Percentiles rank a stretch among this genome's conserved stretches.
These are phyloP conservation scores for Cherax quadricarinatus DNA, from an alignment of 1,140 invertebrate species.

Conservation along the genomic window DNA sequence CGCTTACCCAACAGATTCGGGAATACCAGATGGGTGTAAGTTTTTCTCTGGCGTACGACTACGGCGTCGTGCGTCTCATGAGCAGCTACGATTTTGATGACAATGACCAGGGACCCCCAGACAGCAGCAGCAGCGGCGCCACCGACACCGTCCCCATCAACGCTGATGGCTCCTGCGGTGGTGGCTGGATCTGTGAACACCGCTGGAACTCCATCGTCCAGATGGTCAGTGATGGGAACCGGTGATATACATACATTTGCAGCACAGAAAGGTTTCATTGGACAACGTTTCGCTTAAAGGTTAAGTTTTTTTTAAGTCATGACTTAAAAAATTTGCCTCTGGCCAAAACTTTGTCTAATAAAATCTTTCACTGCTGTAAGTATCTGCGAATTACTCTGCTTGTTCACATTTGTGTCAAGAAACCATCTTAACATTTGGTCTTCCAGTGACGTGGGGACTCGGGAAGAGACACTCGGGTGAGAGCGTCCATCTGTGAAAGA, in stretches of 20 bases:
- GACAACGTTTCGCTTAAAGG: too few species aligned
- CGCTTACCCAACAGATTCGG: conserved; percentile 59
- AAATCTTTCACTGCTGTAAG: too few species aligned
- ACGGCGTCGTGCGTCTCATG: conserved; percentile 80
- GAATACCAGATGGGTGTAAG: conserved; percentile 78
- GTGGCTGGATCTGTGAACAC: conserved; percentile 81
- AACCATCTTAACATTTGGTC: too few species aligned
- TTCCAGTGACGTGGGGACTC: too few species aligned
- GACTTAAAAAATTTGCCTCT: too few species aligned
- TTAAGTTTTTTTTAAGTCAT: too few species aligned
- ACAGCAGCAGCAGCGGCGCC: conserved; percentile 75
- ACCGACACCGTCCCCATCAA: conserved; percentile 75
- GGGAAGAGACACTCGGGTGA: too few species aligned
- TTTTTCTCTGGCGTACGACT: conserved; percentile 80
- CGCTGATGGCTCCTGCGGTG: conserved; percentile 76
- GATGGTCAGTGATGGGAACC: conserved; percentile 75
- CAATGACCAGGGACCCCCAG: conserved; percentile 72
- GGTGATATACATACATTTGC: background rate
- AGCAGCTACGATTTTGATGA: conserved; percentile 78
- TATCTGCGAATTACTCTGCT: too few species aligned
- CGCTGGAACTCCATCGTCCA: conserved; percentile 78
- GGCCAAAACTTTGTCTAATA: too few species aligned
- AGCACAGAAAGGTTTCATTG: too few species aligned
- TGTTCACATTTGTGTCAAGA: too few species aligned
- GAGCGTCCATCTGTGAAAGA: too few species aligned